phyloP scores from a whole-genome alignment of 2,888 invertebrate species.

The Sinodicranocentrus sp. region DNA sequence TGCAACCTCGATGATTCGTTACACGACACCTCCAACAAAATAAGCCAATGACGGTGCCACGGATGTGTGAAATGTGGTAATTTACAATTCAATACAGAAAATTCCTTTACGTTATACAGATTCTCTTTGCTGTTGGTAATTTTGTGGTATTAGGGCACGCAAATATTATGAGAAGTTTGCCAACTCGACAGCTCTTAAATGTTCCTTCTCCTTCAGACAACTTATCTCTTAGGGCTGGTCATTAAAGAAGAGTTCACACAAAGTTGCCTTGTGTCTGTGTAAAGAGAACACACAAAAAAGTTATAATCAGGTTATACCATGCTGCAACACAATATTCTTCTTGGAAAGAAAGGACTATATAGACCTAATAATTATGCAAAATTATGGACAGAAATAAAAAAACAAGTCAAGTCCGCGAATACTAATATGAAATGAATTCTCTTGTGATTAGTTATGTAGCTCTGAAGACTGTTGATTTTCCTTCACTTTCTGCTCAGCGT shows the following conservation, averaged over 20 bases:
- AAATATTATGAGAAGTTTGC: conserved; percentile 29
- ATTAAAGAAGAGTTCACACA: conserved; percentile 2
- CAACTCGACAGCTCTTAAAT: conserved; percentile 26
- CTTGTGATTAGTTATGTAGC: neutral
- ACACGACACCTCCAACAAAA: neutral
- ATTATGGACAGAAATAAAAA: neutral
- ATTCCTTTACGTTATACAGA: neutral
- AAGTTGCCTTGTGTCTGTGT: neutral
- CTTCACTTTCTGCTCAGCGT: no score
- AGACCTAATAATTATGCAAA: conserved; percentile 15
- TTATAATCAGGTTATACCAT: neutral
- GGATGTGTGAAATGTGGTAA: neutral
- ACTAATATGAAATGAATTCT: neutral
- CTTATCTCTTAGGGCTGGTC: neutral
- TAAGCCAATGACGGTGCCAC: neutral
- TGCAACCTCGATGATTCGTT: conserved; percentile 16
- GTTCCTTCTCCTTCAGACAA: no score
- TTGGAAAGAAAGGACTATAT: neutral
- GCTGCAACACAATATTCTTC: neutral
- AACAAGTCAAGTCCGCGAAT: conserved; percentile 1
- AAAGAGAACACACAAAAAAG: neutral
- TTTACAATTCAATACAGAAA: no score
- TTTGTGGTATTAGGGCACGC: neutral
- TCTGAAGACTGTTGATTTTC: neutral
- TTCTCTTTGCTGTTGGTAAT: conserved; percentile 11